Percentiles rank a stretch among this genome's conserved stretches.
These are phyloP conservation scores for Polypterus senegalus DNA, from an alignment of 2,113 vertebrate genomes.

Conservation along the genomic window DNA sequence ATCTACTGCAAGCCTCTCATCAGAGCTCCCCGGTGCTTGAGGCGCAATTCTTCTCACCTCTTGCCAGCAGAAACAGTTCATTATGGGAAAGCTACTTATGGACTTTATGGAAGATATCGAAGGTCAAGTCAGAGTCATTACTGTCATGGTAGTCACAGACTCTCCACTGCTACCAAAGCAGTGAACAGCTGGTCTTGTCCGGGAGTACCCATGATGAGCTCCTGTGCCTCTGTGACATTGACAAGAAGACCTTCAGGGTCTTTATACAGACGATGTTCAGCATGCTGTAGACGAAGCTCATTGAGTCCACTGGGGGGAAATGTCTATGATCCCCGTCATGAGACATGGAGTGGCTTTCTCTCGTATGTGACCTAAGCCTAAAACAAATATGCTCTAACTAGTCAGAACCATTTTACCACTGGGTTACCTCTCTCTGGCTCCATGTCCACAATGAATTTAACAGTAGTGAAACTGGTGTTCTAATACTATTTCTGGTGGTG, in stretches of 20 bases:
- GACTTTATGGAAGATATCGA: slow-evolving; percentile 51
- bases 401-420: too few species aligned
- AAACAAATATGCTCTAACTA: too few species aligned
- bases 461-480: too few species aligned
- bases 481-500: too few species aligned
- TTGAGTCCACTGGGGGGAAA: slow-evolving; percentile 27
- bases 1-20: slow-evolving; percentile 28
- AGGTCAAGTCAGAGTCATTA: slow-evolving; percentile 43
- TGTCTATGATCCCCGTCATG: slow-evolving; percentile 37
- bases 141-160: slow-evolving; percentile 19
- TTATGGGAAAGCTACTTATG: slow-evolving; percentile 20
- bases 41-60: slow-evolving; percentile 49
- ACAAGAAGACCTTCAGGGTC: slow-evolving; percentile 20
- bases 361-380: slow-evolving; percentile 58
- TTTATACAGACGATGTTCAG: slow-evolving; percentile 17
- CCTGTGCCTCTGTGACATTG: background rate
- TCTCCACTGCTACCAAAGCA: slow-evolving; percentile 30
- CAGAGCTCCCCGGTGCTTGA: slow-evolving; percentile 48
- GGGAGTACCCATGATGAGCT: slow-evolving; percentile 10
- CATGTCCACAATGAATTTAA: too few species aligned
- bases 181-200: slow-evolving; percentile 34
- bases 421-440: too few species aligned
- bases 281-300: slow-evolving; percentile 32
- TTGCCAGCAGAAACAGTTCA: slow-evolving; percentile 37
- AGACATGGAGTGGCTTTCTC: slow-evolving; percentile 61